phyloP scores from a whole-genome alignment of 1,140 invertebrate genomes.

The Argopecten irradians region DNA sequence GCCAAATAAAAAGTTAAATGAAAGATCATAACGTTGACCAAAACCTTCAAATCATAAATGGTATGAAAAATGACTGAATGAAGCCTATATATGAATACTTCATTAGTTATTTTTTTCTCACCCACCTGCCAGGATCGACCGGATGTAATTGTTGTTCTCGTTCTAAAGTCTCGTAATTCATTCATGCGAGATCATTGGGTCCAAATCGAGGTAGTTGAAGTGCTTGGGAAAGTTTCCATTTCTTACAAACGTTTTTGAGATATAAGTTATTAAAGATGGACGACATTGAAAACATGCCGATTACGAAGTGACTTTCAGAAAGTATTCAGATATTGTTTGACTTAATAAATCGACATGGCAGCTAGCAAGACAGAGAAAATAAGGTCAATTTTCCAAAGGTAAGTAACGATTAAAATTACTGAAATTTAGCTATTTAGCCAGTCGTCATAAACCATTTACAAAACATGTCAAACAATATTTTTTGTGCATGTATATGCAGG shows the following conservation, averaged over 20 bases:
- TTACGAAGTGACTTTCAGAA: background rate
- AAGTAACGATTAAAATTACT: background rate
- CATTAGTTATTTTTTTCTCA: background rate
- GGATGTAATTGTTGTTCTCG: constrained; percentile 16
- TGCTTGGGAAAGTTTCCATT: background rate
- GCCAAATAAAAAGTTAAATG: background rate
- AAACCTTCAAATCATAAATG: no score
- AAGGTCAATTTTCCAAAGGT: background rate
- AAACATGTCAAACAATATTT: no score
- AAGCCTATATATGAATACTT: no score
- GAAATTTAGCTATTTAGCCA: background rate
- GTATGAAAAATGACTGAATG: no score
- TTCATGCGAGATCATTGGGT: constrained; percentile 6
- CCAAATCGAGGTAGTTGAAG: background rate
- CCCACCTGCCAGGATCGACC: constrained; percentile 19
- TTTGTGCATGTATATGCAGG: no score
- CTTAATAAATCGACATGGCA: background rate
- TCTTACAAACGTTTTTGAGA: background rate
- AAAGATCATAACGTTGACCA: no score
- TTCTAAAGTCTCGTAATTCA: constrained; percentile 22
- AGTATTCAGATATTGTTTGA: background rate
- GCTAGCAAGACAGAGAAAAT: background rate
- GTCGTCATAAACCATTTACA: no score
- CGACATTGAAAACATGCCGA: background rate
- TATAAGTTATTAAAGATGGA: background rate